Evolutionary conservation across 1,140 invertebrate species (phyloP).

Genomic region (Drosophila neocordata): DNA sequence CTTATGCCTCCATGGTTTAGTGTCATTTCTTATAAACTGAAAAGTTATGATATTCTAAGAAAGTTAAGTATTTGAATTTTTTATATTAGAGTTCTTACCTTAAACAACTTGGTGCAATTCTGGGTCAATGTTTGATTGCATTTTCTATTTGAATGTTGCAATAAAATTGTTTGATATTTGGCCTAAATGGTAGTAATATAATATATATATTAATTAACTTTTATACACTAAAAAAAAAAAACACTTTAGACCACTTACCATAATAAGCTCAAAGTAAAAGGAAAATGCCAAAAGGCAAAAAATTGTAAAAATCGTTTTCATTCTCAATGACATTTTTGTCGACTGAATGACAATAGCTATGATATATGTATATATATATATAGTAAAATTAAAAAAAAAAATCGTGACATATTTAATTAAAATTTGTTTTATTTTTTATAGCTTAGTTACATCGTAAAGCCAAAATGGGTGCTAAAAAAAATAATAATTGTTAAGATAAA

Average conservation of each 20-base stretch:
- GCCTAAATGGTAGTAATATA: background rate
- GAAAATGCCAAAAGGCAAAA: background rate
- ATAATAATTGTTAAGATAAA: background rate
- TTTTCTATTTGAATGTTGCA: background rate
- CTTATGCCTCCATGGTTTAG: too few relatives aligned
- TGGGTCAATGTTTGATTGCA: background rate
- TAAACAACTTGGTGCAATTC: background rate
- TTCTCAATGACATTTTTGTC: background rate
- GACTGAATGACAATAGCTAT: background rate
- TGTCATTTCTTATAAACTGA: too few relatives aligned
- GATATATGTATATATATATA: background rate
- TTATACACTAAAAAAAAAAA: background rate
- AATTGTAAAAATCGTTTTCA: background rate
- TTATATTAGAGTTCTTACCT: background rate
- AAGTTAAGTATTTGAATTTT: background rate
- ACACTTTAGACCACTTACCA: background rate
- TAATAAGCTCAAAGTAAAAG: background rate
- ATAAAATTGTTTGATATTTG: background rate
- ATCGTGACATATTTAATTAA: background rate
- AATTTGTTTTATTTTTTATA: too few relatives aligned
- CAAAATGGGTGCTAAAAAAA: background rate
- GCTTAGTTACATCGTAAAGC: too few relatives aligned
- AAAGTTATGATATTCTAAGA: background rate
- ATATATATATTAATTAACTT: background rate
- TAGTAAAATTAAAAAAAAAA: too few relatives aligned